Evolutionary conservation across 92 coral and sea anemone species (phyloP).

Genomic region (Epizoanthus scotinus): DNA sequence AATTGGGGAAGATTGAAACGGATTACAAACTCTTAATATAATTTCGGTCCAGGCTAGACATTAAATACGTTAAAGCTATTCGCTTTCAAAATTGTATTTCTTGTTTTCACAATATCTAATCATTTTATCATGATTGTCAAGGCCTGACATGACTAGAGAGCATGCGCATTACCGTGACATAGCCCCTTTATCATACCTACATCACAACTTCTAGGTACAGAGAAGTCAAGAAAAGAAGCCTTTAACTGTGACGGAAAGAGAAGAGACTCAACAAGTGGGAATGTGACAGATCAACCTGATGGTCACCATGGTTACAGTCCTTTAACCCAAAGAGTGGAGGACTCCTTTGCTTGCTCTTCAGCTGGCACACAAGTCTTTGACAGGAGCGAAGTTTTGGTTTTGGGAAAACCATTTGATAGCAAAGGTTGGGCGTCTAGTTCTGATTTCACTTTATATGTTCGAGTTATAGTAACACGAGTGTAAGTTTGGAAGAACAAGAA

Average conservation of each 20-base stretch:
- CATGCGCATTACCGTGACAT: no score
- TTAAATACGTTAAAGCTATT: no score
- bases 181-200: neutral
- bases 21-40: no score
- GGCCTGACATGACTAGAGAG: no score
- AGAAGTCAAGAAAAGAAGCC: neutral
- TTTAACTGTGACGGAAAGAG: neutral
- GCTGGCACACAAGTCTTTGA: conserved; percentile 21
- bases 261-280: neutral
- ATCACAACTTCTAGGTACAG: neutral
- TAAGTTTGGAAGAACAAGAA: no score
- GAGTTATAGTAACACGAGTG: no score
- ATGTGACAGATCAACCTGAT: no score
- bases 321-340: neutral
- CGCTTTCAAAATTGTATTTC: no score
- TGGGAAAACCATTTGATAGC: conserved; percentile 20
- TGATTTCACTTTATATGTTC: neutral
- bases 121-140: no score
- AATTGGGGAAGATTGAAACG: no score
- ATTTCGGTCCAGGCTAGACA: no score
- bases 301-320: neutral
- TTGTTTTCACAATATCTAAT: no score
- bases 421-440: conserved; percentile 19
- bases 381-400: neutral
- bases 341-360: conserved; percentile 10